phyloP scores from a whole-genome alignment of 2,797 vertebrate species.

The Pipistrellus kuhlii region DNA sequence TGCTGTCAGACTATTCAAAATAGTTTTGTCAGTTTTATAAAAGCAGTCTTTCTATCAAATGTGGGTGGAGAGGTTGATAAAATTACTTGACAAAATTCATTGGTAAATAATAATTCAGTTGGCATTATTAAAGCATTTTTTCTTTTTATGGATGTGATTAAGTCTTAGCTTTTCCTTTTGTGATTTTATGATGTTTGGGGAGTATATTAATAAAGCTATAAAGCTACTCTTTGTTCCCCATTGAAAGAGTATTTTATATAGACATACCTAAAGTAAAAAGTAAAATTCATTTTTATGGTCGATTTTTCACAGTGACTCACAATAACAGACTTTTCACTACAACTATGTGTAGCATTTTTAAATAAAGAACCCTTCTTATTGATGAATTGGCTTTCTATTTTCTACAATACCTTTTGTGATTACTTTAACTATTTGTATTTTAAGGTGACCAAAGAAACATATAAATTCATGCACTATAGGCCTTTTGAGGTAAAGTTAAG shows the following conservation, averaged over 20 bases:
- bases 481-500: slow-evolving; percentile 1
- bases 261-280: slow-evolving; percentile 14
- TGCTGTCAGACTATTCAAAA: slow-evolving; percentile 54
- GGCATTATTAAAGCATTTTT: slow-evolving; percentile 59
- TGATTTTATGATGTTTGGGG: slow-evolving; percentile 25
- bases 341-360: neutral
- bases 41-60: slow-evolving; percentile 26
- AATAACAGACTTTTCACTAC: slow-evolving; percentile 17
- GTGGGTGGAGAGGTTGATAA: slow-evolving; percentile 59
- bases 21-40: slow-evolving; percentile 51
- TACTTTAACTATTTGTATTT: slow-evolving; percentile 54
- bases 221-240: neutral
- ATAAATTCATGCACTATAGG: slow-evolving; percentile 52
- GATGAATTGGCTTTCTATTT: slow-evolving; percentile 50
- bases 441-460: slow-evolving; percentile 65
- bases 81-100: slow-evolving; percentile 78
- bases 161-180: slow-evolving; percentile 34
- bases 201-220: neutral
- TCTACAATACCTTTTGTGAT: neutral
- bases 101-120: slow-evolving; percentile 76
- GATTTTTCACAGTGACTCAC: slow-evolving; percentile 58
- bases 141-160: slow-evolving; percentile 72
- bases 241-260: slow-evolving; percentile 62
- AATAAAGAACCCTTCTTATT: neutral
- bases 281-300: slow-evolving; percentile 62